These are phyloP conservation scores for Montifringilla adamsi DNA, from an alignment of 2,113 vertebrate genomes.

Conservation along the genomic window DNA sequence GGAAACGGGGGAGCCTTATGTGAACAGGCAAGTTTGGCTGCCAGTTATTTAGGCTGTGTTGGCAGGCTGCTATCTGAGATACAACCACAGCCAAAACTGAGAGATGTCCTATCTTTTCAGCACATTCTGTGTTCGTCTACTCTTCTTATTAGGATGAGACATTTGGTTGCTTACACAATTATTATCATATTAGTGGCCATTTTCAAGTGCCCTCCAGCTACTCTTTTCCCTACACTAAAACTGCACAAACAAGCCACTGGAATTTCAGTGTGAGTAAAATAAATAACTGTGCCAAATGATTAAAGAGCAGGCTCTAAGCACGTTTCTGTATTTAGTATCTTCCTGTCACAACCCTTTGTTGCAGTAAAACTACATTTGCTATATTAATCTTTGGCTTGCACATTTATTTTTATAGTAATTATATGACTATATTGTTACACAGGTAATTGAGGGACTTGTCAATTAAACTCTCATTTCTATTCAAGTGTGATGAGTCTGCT, in stretches of 20 bases:
- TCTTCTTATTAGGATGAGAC: neutral
- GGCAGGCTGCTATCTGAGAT: neutral
- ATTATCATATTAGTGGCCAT: neutral
- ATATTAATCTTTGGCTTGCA: slow-evolving; percentile 30
- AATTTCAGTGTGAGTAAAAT: slow-evolving; percentile 1
- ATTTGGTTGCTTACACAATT: neutral
- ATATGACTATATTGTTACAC: slow-evolving; percentile 16
- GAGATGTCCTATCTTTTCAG: neutral
- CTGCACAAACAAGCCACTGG: neutral
- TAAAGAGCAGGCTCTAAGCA: slow-evolving; percentile 14
- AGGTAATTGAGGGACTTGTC: slow-evolving; percentile 39
- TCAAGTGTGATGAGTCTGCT: neutral
- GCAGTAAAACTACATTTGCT: slow-evolving; percentile 22
- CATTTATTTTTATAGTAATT: slow-evolving; percentile 55
- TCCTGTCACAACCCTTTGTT: slow-evolving; percentile 18
- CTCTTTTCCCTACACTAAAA: neutral
- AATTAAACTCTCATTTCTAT: slow-evolving; percentile 50
- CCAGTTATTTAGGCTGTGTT: neutral
- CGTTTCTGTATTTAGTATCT: slow-evolving; percentile 11
- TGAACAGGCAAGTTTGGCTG: neutral
- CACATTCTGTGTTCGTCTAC: neutral
- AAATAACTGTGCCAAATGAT: neutral
- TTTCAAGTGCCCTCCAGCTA: slow-evolving; percentile 14
- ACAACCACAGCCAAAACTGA: neutral
- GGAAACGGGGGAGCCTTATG: neutral